Evolutionary conservation across 2,797 vertebrate species (phyloP).

Genomic region (Valencia hispanica): DNA sequence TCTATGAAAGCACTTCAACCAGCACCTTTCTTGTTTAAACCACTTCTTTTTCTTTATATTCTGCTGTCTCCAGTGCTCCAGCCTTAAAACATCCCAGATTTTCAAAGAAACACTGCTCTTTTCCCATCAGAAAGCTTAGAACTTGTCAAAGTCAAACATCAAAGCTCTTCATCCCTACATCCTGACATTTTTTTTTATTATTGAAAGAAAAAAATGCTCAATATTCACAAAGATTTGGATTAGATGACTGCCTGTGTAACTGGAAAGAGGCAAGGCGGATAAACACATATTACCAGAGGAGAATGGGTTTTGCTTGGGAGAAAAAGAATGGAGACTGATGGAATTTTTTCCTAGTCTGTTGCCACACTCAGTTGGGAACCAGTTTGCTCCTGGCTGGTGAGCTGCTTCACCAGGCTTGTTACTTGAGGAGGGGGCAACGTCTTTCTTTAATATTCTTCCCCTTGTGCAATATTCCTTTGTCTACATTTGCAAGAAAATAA

Average conservation of each 20-base stretch:
- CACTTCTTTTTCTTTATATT: slow-evolving; percentile 51
- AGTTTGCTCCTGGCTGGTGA: slow-evolving; percentile 49
- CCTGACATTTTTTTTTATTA: slow-evolving; percentile 1
- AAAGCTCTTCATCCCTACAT: slow-evolving; percentile 36
- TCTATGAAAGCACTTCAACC: slow-evolving; percentile 48
- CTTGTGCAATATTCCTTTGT: slow-evolving; percentile 26
- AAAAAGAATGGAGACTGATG: slow-evolving; percentile 23
- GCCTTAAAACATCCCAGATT: slow-evolving; percentile 47
- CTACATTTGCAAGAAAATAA: slow-evolving; percentile 11
- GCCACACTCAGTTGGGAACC: slow-evolving; percentile 35
- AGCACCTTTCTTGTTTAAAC: slow-evolving; percentile 53
- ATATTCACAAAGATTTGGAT: slow-evolving; percentile 20
- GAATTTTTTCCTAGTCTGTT: slow-evolving; percentile 22
- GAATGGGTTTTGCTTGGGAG: slow-evolving; percentile 49
- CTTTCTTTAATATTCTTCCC: slow-evolving; percentile 50
- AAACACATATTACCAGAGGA: slow-evolving; percentile 34
- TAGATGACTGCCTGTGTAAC: slow-evolving; percentile 24
- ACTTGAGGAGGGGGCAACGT: slow-evolving; percentile 40
- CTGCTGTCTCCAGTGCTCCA: slow-evolving; percentile 39
- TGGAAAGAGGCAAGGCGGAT: slow-evolving; percentile 41
- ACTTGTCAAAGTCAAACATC: slow-evolving; percentile 49
- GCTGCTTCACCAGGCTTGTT: slow-evolving; percentile 53
- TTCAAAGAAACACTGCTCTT: slow-evolving; percentile 50
- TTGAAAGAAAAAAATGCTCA: slow-evolving; percentile 11
- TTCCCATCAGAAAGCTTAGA: slow-evolving; percentile 54